Evolutionary conservation across 2,888 invertebrate species (phyloP).

Genomic region (Sphaeridia pumilis): DNA sequence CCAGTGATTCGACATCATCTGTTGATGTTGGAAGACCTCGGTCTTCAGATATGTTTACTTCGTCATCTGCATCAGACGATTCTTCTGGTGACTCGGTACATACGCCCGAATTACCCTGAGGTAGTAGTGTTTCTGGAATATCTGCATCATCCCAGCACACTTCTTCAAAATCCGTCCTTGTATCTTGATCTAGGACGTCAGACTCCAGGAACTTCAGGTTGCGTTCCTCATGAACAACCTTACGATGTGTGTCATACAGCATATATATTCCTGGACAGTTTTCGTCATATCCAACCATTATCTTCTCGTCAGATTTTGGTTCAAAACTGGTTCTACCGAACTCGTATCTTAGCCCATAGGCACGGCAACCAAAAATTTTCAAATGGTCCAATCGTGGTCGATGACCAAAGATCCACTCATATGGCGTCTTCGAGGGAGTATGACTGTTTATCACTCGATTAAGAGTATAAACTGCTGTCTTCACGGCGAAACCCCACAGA

Average conservation of each 20-base stretch:
- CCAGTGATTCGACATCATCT: no score
- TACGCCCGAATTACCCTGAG: no score
- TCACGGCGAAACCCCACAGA: conserved; percentile 39
- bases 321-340: not conserved
- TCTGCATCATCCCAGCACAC: no score
- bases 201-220: not conserved
- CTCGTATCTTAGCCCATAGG: not conserved
- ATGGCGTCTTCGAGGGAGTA: conserved; percentile 36
- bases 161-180: no score
- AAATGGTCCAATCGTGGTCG: conserved; percentile 38
- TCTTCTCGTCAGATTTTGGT: not conserved
- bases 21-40: no score
- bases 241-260: not conserved
- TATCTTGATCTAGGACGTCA: not conserved
- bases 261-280: not conserved
- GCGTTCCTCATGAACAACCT: not conserved
- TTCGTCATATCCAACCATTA: not conserved
- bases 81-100: not conserved
- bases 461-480: conserved; percentile 37
- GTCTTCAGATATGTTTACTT: no score
- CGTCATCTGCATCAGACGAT: no score
- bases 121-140: no score
- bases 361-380: conserved; percentile 38
- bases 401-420: conserved; percentile 38
- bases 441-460: conserved; percentile 37